Evolutionary conservation across 2,888 invertebrate genomes (phyloP), one percentile per base, ranked within the genome.

Genomic region (Seladonia tumulorum): DNA sequence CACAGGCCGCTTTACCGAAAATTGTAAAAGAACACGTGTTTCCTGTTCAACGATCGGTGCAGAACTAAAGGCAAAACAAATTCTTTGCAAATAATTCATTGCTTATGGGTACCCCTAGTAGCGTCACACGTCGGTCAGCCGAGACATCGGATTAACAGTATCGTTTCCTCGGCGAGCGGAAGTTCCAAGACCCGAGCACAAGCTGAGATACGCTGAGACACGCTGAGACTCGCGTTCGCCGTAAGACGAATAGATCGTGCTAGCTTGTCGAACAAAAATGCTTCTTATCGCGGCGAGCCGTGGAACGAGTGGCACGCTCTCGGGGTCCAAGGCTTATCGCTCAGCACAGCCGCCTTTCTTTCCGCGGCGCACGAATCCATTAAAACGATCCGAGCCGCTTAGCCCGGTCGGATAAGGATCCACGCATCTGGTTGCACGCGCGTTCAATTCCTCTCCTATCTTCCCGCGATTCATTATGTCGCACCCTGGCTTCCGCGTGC

Each of bases 381-480:
- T n/a, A 39, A 68, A 39, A 68, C 39, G 29, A 68, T 66, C 35
- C 35, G 10, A 35, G 35, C 35, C 22, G 66, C 29, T 35, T 18
- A 35, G 22, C 66, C 18, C 66, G 10, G 10, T 18, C 66, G 66
- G 42, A 57, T 47, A 72, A 72, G 18, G 47, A 72, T 72, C 47
- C 47, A 72, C 72, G 35, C 49, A 72, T 72, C 57, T 25, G 53
- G 42, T 5, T 53, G n/a, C 57, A 49, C 49, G 12, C 29, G 18
- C 74, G 66, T 47, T 78, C 83, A 22, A 63, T 83, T 78, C 74
- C 74, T 45, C 22, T 35, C 22, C 68, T 76, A 78, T 83, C 84
- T 70, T 83, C 57, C 22, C 53, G 66, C 75, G 75, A 72, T 85
- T 85, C 79, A 85, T 83, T 85, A 85, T 83, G 83, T 29, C 76